phyloP scores from a whole-genome alignment of 1,140 invertebrate genomes.

The Tetragonula clypearis region DNA sequence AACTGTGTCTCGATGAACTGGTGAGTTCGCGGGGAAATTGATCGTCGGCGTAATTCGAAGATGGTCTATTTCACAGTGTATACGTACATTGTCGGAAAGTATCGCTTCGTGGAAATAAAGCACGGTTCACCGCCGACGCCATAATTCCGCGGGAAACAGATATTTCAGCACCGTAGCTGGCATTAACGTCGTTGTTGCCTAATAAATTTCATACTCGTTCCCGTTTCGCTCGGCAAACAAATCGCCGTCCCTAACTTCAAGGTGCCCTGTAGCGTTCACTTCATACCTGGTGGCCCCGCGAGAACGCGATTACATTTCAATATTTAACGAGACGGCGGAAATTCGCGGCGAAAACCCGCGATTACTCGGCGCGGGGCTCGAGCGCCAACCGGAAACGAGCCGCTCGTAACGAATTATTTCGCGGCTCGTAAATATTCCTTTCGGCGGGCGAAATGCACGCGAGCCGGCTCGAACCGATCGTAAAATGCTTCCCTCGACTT shows the following conservation, averaged over 20 bases:
- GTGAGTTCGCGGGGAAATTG: not conserved
- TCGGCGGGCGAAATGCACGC: not conserved
- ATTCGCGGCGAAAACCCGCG: not conserved
- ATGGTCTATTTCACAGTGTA: not conserved
- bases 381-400: conserved; percentile 1
- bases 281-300: not conserved
- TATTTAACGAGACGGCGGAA: conserved; percentile 19
- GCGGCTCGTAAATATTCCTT: conserved; percentile 16
- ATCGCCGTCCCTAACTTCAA: not conserved
- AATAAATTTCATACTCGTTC: not conserved
- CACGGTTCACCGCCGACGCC: not conserved
- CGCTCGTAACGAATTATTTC: conserved; percentile 36
- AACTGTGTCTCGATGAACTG: too few relatives aligned
- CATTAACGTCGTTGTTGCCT: conserved; percentile 19
- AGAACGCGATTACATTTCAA: conserved; percentile 28
- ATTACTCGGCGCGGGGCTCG: not conserved
- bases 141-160: conserved; percentile 14
- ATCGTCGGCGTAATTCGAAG: not conserved
- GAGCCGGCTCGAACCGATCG: not conserved
- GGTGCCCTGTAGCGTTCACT: not conserved
- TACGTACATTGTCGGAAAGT: too few relatives aligned
- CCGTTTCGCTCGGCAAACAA: not conserved
- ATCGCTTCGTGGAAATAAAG: not conserved
- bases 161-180: not conserved
- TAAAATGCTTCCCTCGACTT: too few relatives aligned